A percentile compares a stretch with the other conserved stretches of the same genome.
Evolutionary conservation across 2,113 vertebrate genomes (phyloP).

Genomic region (Falcunculus frontatus): DNA sequence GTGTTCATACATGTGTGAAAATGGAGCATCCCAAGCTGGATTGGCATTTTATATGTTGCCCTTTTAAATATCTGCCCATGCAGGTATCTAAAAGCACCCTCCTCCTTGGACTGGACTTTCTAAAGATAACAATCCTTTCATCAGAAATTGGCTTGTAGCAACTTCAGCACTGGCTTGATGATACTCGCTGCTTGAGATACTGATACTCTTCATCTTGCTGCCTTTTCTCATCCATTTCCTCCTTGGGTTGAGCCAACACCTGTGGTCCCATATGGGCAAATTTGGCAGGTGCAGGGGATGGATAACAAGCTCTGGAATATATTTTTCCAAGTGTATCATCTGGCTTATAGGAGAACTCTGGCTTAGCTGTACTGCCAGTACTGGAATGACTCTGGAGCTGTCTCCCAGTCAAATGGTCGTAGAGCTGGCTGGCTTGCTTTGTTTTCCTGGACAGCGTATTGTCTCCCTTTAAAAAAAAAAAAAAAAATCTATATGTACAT

Average conservation of each 20-base stretch:
- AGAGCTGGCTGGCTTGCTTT: constrained; percentile 31
- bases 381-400: constrained; percentile 14
- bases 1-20: background rate
- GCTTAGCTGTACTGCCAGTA: constrained; percentile 64
- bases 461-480: background rate
- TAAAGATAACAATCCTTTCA: background rate
- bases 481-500: background rate
- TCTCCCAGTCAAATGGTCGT: constrained; percentile 49
- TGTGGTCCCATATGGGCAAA: constrained; percentile 36
- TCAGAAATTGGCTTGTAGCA: background rate
- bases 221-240: constrained; percentile 11
- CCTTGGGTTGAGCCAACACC: constrained; percentile 8
- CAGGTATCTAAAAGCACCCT: background rate
- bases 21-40: background rate
- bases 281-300: background rate
- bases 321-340: constrained; percentile 62
- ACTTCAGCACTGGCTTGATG: background rate
- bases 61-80: background rate
- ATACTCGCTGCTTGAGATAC: background rate
- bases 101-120: background rate
- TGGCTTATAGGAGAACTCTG: constrained; percentile 52
- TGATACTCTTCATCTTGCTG: background rate
- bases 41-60: background rate
- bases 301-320: constrained; percentile 48
- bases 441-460: constrained; percentile 38